These are phyloP conservation scores for Zaprionus capensis DNA, from an alignment of 1,140 invertebrate genomes.

Conservation along the genomic window DNA sequence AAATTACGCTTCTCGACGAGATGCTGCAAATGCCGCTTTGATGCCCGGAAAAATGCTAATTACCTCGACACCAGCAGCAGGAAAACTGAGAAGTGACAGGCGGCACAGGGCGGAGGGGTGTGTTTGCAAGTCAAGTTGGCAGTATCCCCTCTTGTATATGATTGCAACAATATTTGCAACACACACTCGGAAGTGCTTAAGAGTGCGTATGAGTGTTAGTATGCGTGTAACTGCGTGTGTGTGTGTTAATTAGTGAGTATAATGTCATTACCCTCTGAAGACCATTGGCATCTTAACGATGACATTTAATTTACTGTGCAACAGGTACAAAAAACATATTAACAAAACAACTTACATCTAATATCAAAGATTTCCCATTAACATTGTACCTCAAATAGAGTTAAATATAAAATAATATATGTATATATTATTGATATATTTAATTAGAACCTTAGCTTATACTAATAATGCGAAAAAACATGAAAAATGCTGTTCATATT, in stretches of 20 bases:
- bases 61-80: constrained; percentile 10
- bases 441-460: too few relatives aligned
- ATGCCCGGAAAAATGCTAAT: constrained; percentile 28
- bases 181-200: constrained; percentile 4
- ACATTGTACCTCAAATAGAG: not conserved
- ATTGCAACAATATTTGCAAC: constrained; percentile 3
- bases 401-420: not conserved
- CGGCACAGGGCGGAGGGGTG: not conserved
- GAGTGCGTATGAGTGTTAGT: not conserved
- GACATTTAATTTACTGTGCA: constrained; percentile 62
- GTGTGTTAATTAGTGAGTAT: constrained; percentile 10
- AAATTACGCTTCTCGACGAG: constrained; percentile 32
- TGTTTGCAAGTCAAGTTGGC: not conserved
- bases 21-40: constrained; percentile 28
- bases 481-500: too few relatives aligned
- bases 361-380: not conserved
- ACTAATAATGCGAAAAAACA: too few relatives aligned
- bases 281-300: constrained; percentile 62
- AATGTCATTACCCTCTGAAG: constrained; percentile 47
- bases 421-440: too few relatives aligned
- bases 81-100: constrained; percentile 6
- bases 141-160: not conserved
- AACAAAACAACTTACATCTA: not conserved
- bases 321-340: constrained; percentile 36
- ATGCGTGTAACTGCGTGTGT: not conserved